These are phyloP conservation scores for Silurus glanis DNA, from an alignment of 2,113 vertebrate species.

Conservation along the genomic window DNA sequence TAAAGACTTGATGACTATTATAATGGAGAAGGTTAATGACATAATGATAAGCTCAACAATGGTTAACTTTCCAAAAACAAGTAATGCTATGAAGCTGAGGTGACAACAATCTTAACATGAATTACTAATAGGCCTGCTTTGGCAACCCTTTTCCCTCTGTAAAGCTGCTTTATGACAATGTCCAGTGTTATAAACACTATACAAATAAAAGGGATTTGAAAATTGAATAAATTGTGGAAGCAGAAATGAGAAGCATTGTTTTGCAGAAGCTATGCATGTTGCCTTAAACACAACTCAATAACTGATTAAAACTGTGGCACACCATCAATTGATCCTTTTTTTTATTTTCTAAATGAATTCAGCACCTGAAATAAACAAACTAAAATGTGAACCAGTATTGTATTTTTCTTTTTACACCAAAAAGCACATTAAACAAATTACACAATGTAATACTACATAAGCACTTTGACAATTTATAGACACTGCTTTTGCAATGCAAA, in stretches of 20 bases:
- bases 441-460: neutral
- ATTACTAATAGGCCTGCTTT: constrained; percentile 9
- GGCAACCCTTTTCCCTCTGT: neutral
- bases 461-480: neutral
- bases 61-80: neutral
- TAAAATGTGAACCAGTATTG: neutral
- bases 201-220: neutral
- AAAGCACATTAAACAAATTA: neutral
- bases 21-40: no score
- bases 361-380: constrained; percentile 48
- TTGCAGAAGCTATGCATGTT: constrained; percentile 36
- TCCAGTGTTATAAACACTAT: neutral
- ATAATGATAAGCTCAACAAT: neutral
- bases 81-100: neutral
- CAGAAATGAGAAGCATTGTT: neutral
- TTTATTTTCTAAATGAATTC: constrained; percentile 24
- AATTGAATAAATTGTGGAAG: neutral
- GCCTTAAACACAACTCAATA: constrained; percentile 21
- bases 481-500: neutral
- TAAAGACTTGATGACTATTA: neutral
- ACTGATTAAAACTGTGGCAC: constrained; percentile 1
- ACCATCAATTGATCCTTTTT: constrained; percentile 5
- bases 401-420: constrained; percentile 1
- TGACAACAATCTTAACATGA: neutral
- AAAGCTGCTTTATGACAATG: neutral